These are phyloP conservation scores for Scaptomyza tumidula DNA, from an alignment of 2,888 invertebrate genomes.

Conservation along the genomic window DNA sequence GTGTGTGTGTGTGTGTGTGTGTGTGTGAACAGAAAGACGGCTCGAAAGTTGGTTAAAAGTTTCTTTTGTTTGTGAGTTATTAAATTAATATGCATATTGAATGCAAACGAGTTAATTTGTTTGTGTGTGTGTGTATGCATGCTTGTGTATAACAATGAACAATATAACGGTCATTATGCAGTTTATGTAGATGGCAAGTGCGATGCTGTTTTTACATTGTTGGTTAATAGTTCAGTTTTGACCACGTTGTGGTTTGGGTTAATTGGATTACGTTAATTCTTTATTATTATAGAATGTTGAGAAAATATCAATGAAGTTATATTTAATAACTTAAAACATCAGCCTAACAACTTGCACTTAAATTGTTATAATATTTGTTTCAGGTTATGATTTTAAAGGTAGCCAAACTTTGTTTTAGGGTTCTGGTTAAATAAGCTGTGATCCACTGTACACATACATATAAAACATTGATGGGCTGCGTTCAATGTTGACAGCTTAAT, in stretches of 20 bases:
- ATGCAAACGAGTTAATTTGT: constrained; percentile 17
- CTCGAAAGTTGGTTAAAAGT: constrained; percentile 28
- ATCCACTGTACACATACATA: neutral
- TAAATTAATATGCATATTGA: constrained; percentile 34
- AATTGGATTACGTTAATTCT: too few relatives aligned
- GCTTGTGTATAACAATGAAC: neutral
- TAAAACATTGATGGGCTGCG: constrained; percentile 6
- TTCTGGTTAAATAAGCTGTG: neutral
- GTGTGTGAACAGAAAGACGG: constrained; percentile 10
- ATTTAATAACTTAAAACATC: neutral
- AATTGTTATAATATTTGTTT: neutral
- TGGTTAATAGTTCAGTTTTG: neutral
- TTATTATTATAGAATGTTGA: too few relatives aligned
- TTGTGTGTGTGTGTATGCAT: neutral
- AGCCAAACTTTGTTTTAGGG: neutral
- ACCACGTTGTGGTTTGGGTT: too few relatives aligned
- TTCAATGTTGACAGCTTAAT: constrained; percentile 51
- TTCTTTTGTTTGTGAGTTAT: constrained; percentile 34
- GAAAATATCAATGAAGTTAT: neutral
- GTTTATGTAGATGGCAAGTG: neutral
- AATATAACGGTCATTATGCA: neutral
- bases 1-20: neutral
- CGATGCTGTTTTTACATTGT: neutral
- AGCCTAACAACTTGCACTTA: neutral
- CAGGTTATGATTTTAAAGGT: neutral